These are phyloP conservation scores for Hemibagrus guttatus DNA, from an alignment of 2,797 vertebrate genomes.

Conservation along the genomic window DNA sequence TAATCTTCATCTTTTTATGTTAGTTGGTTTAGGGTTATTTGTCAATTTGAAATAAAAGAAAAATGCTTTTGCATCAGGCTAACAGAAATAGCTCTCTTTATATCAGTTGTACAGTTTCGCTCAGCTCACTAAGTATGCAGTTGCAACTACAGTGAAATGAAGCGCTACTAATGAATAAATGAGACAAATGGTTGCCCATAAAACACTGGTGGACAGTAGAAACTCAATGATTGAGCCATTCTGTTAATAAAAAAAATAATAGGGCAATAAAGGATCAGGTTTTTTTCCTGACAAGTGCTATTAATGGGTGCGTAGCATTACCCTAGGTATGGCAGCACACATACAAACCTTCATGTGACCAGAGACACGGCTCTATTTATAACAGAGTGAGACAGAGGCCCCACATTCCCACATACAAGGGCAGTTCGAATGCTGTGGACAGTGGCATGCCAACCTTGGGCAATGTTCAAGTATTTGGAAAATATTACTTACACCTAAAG, in stretches of 20 bases:
- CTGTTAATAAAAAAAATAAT: not conserved
- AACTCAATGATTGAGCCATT: not conserved
- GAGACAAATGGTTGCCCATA: not conserved
- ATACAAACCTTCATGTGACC: slow-evolving; percentile 71
- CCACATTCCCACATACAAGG: slow-evolving; percentile 65
- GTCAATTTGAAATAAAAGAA: too few species aligned
- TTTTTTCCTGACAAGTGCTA: slow-evolving; percentile 41
- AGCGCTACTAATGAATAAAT: not conserved
- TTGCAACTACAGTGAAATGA: not conserved
- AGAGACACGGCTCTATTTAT: slow-evolving; percentile 75
- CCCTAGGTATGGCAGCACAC: slow-evolving; percentile 55
- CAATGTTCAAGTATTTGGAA: slow-evolving; percentile 54
- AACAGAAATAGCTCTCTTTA: too few species aligned
- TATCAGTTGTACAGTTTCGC: not conserved
- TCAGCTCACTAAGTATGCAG: not conserved
- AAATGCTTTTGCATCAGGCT: not conserved
- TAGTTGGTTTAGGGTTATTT: not conserved
- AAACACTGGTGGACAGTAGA: not conserved
- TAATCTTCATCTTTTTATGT: not conserved
- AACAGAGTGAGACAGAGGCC: slow-evolving; percentile 60
- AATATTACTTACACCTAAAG: slow-evolving; percentile 47
- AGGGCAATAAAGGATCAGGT: not conserved
- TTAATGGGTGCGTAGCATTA: slow-evolving; percentile 63
- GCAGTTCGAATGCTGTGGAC: slow-evolving; percentile 61
- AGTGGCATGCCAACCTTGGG: slow-evolving; percentile 54